Evolutionary conservation across 2,888 invertebrate species (phyloP).

Genomic region (Agriopis leucophaearia): DNA sequence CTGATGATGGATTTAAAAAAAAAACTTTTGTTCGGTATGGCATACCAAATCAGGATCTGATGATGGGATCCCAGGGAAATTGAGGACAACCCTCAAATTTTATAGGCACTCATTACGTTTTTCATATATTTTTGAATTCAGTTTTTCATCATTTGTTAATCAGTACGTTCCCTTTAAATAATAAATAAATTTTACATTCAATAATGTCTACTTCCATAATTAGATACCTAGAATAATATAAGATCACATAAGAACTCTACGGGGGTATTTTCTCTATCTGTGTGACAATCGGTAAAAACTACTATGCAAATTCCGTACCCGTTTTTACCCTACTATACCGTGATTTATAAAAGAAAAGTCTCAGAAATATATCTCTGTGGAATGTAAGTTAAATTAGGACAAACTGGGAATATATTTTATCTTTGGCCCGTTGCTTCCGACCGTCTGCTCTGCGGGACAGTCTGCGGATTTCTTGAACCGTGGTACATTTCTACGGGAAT

Average conservation of each 20-base stretch:
- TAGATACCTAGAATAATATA: too few relatives aligned
- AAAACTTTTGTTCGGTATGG: too few relatives aligned
- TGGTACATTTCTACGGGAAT: neutral
- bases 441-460: constrained; percentile 1
- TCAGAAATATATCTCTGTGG: constrained; percentile 19
- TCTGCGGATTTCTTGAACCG: neutral
- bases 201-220: neutral
- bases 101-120: too few relatives aligned
- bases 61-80: too few relatives aligned
- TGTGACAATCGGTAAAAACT: constrained; percentile 49
- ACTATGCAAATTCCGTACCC: constrained; percentile 51
- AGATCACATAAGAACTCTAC: constrained; percentile 6
- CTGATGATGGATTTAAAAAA: too few relatives aligned
- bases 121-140: too few relatives aligned
- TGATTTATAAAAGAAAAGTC: constrained; percentile 44
- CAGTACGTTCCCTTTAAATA: too few relatives aligned
- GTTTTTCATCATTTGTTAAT: too few relatives aligned
- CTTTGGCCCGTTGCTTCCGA: constrained; percentile 12
- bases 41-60: too few relatives aligned
- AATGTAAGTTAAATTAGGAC: constrained; percentile 27
- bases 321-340: constrained; percentile 36
- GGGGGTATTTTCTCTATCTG: constrained; percentile 39
- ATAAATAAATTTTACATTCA: too few relatives aligned
- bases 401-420: constrained; percentile 10
- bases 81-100: too few relatives aligned